These are phyloP conservation scores for Charadrius vociferus DNA, from an alignment of 2,113 vertebrate species.

Conservation along the genomic window DNA sequence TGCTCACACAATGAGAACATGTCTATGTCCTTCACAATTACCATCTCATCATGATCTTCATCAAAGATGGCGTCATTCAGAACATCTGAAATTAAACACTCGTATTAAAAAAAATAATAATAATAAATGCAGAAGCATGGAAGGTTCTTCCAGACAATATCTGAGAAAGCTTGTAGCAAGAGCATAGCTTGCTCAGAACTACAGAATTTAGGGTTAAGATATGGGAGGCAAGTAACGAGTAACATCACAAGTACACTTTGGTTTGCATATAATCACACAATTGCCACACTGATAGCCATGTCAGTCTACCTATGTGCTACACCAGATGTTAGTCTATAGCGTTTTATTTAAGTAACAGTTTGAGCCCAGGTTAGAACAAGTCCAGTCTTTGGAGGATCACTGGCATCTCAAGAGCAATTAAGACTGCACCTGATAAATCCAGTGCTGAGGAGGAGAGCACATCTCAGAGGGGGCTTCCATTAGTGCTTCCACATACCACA, in stretches of 20 bases:
- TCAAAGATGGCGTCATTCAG: slow-evolving; percentile 98
- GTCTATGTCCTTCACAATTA: slow-evolving; percentile 99
- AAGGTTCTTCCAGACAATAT: not conserved
- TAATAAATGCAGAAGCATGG: accelerated
- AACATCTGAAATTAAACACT: slow-evolving; percentile 83
- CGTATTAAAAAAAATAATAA: not conserved
- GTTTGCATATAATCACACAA: accelerated
- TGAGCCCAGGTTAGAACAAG: not conserved
- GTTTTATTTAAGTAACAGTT: not conserved
- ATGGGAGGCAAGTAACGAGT: not conserved
- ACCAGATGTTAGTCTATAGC: not conserved
- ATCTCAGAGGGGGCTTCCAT: not conserved
- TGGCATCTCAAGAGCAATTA: not conserved
- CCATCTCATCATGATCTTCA: slow-evolving; percentile 99
- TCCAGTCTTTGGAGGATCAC: not conserved
- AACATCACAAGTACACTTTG: not conserved
- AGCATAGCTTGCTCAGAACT: not conserved
- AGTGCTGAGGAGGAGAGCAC: not conserved
- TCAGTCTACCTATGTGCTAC: not conserved
- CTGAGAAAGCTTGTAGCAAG: not conserved
- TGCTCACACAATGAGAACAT: slow-evolving; percentile 99
- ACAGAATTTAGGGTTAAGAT: not conserved
- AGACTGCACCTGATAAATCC: not conserved
- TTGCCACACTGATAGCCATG: not conserved
- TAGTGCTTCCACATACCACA: not conserved